Conservation (phyloP, 1,140 invertebrate genomes). For the Vanessa atalanta region DNA sequence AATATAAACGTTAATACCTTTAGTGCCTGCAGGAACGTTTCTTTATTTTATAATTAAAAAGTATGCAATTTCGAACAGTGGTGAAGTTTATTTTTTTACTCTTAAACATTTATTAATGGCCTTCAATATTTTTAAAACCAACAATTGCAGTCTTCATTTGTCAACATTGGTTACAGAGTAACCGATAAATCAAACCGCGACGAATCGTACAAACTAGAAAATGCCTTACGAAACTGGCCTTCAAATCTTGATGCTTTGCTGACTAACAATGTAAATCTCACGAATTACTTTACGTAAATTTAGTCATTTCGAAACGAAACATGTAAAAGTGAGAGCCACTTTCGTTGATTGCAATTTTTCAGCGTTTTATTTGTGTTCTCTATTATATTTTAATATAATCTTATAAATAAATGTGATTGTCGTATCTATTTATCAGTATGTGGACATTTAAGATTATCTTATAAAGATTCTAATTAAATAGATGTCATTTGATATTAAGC, state of each 20-base stretch:
- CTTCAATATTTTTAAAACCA: constrained; percentile 13
- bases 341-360: not conserved
- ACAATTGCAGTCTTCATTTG: constrained; percentile 25
- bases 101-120: not conserved
- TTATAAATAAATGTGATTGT: too few species aligned
- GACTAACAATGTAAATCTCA: constrained; percentile 8
- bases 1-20: too few species aligned
- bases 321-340: constrained; percentile 1
- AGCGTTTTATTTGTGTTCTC: not conserved
- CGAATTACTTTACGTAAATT: not conserved
- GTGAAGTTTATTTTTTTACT: not conserved
- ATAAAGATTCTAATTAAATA: too few species aligned
- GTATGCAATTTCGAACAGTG: not conserved
- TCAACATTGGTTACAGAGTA: constrained; percentile 18
- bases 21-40: too few species aligned
- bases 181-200: constrained; percentile 39
- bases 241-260: constrained; percentile 35
- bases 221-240: constrained; percentile 54
- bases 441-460: too few species aligned
- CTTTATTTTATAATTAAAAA: too few species aligned
- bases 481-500: too few species aligned
- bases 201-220: constrained; percentile 49
- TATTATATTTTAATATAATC: too few species aligned
- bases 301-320: not conserved
- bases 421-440: too few species aligned